Evolutionary conservation across 1,140 invertebrate species (phyloP), one percentile per base, ranked within the genome.

Genomic region (Macrosteles quadrilineatus): DNA sequence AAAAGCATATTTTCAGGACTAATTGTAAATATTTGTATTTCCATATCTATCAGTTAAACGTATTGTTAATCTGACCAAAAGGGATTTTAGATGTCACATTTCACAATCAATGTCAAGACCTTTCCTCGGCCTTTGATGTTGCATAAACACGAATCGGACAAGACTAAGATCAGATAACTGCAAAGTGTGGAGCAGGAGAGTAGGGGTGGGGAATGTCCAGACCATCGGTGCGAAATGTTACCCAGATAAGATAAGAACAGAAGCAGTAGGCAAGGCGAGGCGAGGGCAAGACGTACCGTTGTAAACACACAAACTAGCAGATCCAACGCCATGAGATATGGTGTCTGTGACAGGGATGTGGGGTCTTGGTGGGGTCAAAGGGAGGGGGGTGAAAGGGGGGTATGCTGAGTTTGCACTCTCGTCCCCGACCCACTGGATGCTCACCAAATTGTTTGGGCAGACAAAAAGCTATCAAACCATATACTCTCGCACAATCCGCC

Each of bases 391-490:
- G 36, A 9, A 17, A 53, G 27, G 23, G 21, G 55, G 55, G 25
- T 14, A 6, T 59, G 55, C 55, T 59, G 55, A 59, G 23, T 6
- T 25, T 59, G 55, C 55, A 59, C 55, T 21, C 55, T 59, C 55
- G 47, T 6, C 55, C 55, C 55, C 14, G 3, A 11, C 25, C 27
- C 23, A 9, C 55, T 59, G 55, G 55, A 59, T 59, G 21, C 55
- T 59, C 55, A 59, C 55, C 55, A 59, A 59, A 59, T 59, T 59
- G 55, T 59, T 59, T 59, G 55, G 55, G 55, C 55, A 59, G 55
- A 59, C 55, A 59, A 59, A 59, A 59, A 59, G 55, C 55, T 59
- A 59, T 59, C 55, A 59, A 59, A 29, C 25, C 55, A 59, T 59
- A 29, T 59, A 59, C 55, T 59, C 55, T n/a, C 23, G 55, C 55